A percentile compares a stretch with the other conserved stretches of the same genome.
Evolutionary conservation across 1,140 invertebrate genomes (phyloP).

Genomic region (Maconellicoccus hirsutus): DNA sequence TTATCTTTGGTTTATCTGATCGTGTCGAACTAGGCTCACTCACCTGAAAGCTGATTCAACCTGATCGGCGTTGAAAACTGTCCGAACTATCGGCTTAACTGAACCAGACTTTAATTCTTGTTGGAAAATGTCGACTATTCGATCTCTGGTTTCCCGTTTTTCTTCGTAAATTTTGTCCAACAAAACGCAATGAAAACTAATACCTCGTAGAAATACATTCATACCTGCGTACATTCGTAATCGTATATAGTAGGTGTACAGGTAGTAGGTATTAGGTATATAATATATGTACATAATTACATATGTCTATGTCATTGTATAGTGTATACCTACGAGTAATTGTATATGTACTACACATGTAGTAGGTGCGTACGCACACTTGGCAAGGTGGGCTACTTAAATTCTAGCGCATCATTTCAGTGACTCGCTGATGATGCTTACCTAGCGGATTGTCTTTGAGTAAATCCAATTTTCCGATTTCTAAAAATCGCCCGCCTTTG

Average conservation of each 20-base stretch:
- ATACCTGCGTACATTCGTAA: slow-evolving; percentile 71
- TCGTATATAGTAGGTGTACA: no score
- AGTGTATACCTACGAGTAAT: no score
- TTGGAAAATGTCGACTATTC: slow-evolving; percentile 54
- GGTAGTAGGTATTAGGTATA: no score
- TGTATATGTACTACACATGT: no score
- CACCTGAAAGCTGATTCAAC: slow-evolving; percentile 78
- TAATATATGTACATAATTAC: no score
- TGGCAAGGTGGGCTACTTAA: no score
- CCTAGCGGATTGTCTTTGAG: slow-evolving; percentile 49
- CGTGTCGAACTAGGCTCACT: no score
- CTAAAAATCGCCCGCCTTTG: slow-evolving; percentile 12
- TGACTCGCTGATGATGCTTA: no score
- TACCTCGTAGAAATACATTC: slow-evolving; percentile 89
- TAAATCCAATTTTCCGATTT: slow-evolving; percentile 40
- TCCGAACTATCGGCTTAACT: slow-evolving; percentile 67
- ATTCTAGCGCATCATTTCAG: no score
- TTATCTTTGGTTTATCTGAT: no score
- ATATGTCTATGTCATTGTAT: no score
- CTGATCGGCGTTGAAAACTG: slow-evolving; percentile 70
- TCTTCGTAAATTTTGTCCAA: slow-evolving; percentile 81
- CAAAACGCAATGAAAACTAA: slow-evolving; percentile 90
- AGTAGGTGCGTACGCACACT: no score
- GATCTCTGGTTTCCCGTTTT: slow-evolving; percentile 42
- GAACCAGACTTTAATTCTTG: slow-evolving; percentile 74